These are phyloP conservation scores for Vollenhovia emeryi DNA, from an alignment of 1,140 invertebrate species.

Conservation along the genomic window DNA sequence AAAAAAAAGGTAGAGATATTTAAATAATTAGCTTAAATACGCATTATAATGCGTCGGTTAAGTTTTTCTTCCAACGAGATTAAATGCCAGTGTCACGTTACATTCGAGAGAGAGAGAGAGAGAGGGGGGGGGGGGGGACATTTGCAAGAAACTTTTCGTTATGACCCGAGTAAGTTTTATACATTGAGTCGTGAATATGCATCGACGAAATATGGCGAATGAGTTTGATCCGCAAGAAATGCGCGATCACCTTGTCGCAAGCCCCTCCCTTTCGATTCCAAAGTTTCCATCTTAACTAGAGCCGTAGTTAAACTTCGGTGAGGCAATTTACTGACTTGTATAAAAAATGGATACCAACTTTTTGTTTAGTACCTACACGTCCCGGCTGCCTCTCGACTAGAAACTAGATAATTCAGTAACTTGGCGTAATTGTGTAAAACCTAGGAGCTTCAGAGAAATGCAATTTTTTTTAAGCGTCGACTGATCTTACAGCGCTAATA, in stretches of 20 bases:
- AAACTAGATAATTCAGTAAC: constrained; percentile 29
- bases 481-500: not conserved
- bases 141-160: constrained; percentile 50
- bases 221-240: constrained; percentile 66
- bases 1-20: not conserved
- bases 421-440: constrained; percentile 15
- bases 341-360: constrained; percentile 45
- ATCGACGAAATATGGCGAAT: constrained; percentile 62
- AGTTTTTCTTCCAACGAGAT: not conserved
- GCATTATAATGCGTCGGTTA: not conserved
- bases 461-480: not conserved
- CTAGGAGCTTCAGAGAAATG: not conserved
- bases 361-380: constrained; percentile 37
- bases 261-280: constrained; percentile 44
- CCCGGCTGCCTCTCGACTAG: not conserved
- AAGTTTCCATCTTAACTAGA: constrained; percentile 59
- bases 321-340: constrained; percentile 67
- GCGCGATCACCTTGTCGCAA: constrained; percentile 56
- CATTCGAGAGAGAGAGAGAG: constrained; percentile 28
- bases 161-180: constrained; percentile 60
- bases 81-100: not conserved
- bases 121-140: no score
- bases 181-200: constrained; percentile 65
- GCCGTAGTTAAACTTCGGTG: constrained; percentile 66
- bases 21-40: not conserved